Base-by-base conservation (phyloP, 2,113 vertebrate genomes). In the Chlamydotis undulata region DNA sequence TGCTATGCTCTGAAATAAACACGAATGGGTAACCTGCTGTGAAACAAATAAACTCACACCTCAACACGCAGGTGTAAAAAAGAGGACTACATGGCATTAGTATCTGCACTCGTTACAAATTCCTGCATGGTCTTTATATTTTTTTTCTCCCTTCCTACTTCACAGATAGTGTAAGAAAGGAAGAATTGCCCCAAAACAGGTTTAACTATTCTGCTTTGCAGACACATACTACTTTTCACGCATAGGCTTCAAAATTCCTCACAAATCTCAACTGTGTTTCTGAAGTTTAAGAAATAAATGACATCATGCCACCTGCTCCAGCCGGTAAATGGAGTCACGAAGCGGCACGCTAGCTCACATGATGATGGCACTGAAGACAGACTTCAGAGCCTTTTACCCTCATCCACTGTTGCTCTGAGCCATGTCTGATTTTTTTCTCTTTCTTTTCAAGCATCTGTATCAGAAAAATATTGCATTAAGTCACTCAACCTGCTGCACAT, bases 21-120 rank as follows among this genome's bases (percentile, higher is more conserved):
- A 9, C n/a, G 50, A 83, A 57, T 0, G 0, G 39, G 29, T 12
- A 39, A 60, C 0, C 1, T 29, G 39, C 13, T 23, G 28, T 0
- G 1, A 18, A 43, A 11, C 45, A 80, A 41, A 47, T 14, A 39
- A 49, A 47, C 21, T 57, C 26, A 28, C 10, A 63, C 25, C 43
- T 69, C 61, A 61, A 45, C 13, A 56, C 0, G 1, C 26, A 37
- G 29, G 25, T 63, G 28, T 35, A 52, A 39, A 39, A 39, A 45
- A 23, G 14, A 76, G 29, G 26, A 45, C 23, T 14, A n/a, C 55
- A 29, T 37, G 31, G 22, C 45, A 10, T 71, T 2, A n/a, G 7
- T 1, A n/a, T 37, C n/a, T 61, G 55, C 47, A 43, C 31, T 25
- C 10, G 14, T 21, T 47, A 71, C 17, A 47, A 65, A 50, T 19